Evolutionary conservation across 2,797 vertebrate species (phyloP).

Genomic region (Hemibagrus guttatus): DNA sequence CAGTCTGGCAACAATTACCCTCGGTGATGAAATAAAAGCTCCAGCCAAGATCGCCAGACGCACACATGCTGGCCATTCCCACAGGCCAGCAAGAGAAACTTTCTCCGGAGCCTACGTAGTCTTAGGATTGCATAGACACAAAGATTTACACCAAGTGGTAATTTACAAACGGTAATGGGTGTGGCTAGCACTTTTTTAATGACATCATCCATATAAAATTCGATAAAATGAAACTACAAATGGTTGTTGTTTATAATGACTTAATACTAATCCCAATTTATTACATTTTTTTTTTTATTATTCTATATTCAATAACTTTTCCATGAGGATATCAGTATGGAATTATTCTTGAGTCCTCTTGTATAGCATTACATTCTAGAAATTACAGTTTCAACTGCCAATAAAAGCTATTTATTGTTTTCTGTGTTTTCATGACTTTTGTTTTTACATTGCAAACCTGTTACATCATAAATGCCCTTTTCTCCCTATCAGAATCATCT

Average conservation of each 20-base stretch:
- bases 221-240: neutral
- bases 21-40: constrained; percentile 65
- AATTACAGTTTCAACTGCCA: neutral
- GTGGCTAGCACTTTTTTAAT: neutral
- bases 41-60: constrained; percentile 56
- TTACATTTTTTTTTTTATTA: neutral
- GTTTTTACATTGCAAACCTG: neutral
- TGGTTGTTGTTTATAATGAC: neutral
- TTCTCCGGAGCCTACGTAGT: neutral
- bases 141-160: neutral
- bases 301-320: neutral
- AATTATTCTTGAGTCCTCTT: neutral
- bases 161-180: neutral
- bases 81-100: constrained; percentile 41
- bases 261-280: neutral
- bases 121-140: neutral
- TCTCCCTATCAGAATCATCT: neutral
- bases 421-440: neutral
- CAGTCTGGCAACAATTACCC: constrained; percentile 73
- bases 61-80: constrained; percentile 58
- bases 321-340: neutral
- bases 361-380: neutral
- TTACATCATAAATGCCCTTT: no score
- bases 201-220: neutral
- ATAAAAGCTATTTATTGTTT: neutral